A percentile compares a stretch with the other conserved stretches of the same genome.
Conservation (phyloP, 2,797 vertebrate genomes). For the Neostethus bicornis region DNA sequence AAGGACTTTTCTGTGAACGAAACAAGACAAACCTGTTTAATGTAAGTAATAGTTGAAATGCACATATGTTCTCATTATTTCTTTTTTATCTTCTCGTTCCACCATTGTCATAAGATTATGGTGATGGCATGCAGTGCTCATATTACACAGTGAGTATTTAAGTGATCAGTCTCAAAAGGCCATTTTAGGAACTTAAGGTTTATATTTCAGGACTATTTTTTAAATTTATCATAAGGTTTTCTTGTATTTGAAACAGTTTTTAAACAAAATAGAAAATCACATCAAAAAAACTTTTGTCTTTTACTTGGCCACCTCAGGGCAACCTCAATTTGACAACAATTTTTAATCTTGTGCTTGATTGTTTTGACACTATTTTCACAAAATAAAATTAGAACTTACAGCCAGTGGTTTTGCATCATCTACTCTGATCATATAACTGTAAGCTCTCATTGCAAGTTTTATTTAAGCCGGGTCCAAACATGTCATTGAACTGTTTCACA, state of each 20-base stretch:
- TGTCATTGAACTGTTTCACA: background rate
- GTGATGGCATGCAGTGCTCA: background rate
- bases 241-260: too few relatives aligned
- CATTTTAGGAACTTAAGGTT: background rate
- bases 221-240: too few relatives aligned
- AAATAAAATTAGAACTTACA: background rate
- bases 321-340: background rate
- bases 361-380: too few relatives aligned
- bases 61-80: background rate
- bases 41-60: slow-evolving; percentile 82
- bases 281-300: too few relatives aligned
- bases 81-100: background rate
- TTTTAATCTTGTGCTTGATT: background rate
- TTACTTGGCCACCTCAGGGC: too few relatives aligned
- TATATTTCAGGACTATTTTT: background rate
- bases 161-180: background rate
- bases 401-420: background rate
- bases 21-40: slow-evolving; percentile 99
- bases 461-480: background rate
- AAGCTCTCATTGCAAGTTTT: background rate
- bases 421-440: background rate
- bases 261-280: too few relatives aligned
- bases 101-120: slow-evolving; percentile 2
- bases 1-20: slow-evolving; percentile 99
- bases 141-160: background rate